Conservation (phyloP, 53 echinoderm and acorn worm species). For the Crossaster papposus region DNA sequence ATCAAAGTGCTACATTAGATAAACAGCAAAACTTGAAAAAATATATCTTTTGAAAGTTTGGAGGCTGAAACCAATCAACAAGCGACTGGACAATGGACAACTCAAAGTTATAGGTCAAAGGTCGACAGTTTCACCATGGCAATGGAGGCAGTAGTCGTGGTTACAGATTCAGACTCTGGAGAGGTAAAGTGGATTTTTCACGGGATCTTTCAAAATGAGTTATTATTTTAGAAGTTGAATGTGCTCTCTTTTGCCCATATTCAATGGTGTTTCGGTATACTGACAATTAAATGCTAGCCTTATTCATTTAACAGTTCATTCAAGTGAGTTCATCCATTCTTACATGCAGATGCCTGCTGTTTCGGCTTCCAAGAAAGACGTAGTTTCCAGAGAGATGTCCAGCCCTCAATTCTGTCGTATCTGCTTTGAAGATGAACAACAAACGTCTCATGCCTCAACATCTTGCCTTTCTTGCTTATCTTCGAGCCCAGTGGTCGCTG, state of each 20-base stretch:
- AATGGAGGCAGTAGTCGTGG: conserved; percentile 16
- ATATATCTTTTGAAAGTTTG: not conserved
- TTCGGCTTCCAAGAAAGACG: not conserved
- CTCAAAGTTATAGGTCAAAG: not conserved
- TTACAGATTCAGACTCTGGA: not conserved
- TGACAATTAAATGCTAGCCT: not conserved
- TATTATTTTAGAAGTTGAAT: too few relatives aligned
- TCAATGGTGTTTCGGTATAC: not conserved
- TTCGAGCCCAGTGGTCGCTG: not conserved
- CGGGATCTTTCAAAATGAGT: too few relatives aligned
- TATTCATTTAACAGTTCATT: not conserved
- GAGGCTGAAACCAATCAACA: not conserved
- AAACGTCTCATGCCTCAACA: not conserved
- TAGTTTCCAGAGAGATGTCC: not conserved
- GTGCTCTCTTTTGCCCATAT: too few relatives aligned
- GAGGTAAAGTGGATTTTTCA: not conserved
- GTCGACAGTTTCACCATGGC: conserved; percentile 2
- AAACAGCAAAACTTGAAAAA: not conserved
- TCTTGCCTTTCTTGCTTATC: not conserved
- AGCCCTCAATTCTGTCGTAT: conserved; percentile 29
- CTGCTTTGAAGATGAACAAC: conserved; percentile 25
- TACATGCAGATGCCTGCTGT: not conserved
- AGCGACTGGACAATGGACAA: not conserved
- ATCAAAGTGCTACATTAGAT: not conserved
- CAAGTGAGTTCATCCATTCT: not conserved